These are phyloP conservation scores for Porphyrio hochstetteri DNA, from an alignment of 2,113 vertebrate genomes.

Conservation along the genomic window DNA sequence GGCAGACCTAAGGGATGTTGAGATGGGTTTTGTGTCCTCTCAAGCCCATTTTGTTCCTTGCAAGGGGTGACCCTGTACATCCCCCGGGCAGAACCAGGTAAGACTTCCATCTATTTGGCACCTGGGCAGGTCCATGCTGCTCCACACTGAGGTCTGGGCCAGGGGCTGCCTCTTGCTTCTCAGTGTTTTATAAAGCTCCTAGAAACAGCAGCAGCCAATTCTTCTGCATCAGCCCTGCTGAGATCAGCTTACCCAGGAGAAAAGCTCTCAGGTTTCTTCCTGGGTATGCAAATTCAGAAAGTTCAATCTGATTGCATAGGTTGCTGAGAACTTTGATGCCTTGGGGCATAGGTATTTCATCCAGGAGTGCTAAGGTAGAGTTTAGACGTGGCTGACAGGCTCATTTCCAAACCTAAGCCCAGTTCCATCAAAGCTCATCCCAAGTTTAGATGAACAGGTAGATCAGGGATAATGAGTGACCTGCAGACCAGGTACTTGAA, in stretches of 20 bases:
- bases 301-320: rapidly evolving
- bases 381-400: not conserved
- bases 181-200: not conserved
- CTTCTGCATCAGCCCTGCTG: not conserved
- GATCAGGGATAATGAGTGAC: not conserved
- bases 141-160: not conserved
- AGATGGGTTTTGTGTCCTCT: not conserved
- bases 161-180: not conserved
- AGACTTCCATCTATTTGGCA: not conserved
- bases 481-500: not conserved
- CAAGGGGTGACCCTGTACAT: not conserved
- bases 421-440: not conserved
- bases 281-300: not conserved
- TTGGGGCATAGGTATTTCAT: not conserved
- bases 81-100: rapidly evolving
- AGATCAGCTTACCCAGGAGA: not conserved
- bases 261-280: not conserved
- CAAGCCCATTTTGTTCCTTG: not conserved
- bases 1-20: rapidly evolving
- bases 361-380: not conserved
- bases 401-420: not conserved
- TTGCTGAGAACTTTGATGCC: rapidly evolving
- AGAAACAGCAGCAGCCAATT: not conserved
- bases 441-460: not conserved
- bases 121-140: not conserved